Percentiles rank a stretch among this genome's conserved stretches.
Evolutionary conservation across 1,140 invertebrate genomes (phyloP).

Genomic region (Sycobia sp.): DNA sequence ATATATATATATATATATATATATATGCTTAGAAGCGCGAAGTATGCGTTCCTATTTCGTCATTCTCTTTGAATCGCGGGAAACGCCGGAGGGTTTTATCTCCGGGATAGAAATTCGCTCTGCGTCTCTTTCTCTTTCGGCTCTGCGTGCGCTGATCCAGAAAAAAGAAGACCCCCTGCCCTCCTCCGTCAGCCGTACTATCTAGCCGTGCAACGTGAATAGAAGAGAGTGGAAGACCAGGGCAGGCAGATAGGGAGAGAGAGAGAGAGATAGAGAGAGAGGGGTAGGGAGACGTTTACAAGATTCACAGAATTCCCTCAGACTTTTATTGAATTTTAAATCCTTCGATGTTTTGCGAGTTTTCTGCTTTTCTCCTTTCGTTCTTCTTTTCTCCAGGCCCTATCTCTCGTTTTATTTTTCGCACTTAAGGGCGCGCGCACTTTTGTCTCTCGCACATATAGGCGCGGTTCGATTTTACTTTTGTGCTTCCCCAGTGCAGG

Average conservation of each 20-base stretch:
- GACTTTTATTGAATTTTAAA: slow-evolving; percentile 38
- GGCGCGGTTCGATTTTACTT: too few relatives aligned
- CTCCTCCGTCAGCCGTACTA: too few relatives aligned
- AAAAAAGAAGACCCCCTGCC: slow-evolving; percentile 8
- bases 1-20: too few relatives aligned
- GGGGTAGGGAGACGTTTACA: slow-evolving; percentile 34
- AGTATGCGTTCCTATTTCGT: slow-evolving; percentile 14
- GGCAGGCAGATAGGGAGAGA: too few relatives aligned
- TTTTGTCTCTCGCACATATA: too few relatives aligned
- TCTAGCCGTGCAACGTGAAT: too few relatives aligned
- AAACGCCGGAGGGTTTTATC: slow-evolving; percentile 27
- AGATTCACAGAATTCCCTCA: slow-evolving; percentile 35
- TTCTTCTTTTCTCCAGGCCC: not conserved
- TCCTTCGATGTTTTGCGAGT: slow-evolving; percentile 33
- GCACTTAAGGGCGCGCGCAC: not conserved
- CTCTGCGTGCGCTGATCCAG: slow-evolving; percentile 6
- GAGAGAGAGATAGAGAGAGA: too few relatives aligned
- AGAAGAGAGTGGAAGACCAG: too few relatives aligned
- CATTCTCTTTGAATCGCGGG: slow-evolving; percentile 34
- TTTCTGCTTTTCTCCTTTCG: slow-evolving; percentile 13
- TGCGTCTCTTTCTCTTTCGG: not conserved
- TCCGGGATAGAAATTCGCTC: slow-evolving; percentile 24
- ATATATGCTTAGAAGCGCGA: too few relatives aligned
- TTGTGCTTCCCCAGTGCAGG: too few relatives aligned
- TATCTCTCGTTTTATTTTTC: not conserved